A percentile compares a stretch with the other conserved stretches of the same genome.
phyloP scores from a whole-genome alignment of 1,140 invertebrate species.

The Dreissena polymorpha region DNA sequence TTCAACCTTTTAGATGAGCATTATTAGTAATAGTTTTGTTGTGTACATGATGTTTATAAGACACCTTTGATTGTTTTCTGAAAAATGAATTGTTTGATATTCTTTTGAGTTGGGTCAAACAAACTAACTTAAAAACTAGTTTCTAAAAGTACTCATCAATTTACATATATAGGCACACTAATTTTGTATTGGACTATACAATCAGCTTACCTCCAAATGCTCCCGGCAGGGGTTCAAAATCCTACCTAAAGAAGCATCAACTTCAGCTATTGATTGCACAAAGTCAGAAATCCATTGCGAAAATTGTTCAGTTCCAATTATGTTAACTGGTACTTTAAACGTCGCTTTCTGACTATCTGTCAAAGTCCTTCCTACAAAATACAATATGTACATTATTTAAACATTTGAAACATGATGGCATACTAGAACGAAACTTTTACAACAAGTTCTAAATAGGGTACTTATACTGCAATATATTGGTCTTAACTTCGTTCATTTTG shows the following conservation, averaged over 20 bases:
- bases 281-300: not conserved
- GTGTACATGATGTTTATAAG: too few species aligned
- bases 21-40: too few species aligned
- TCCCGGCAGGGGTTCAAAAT: slow-evolving; percentile 27
- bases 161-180: too few species aligned
- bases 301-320: not conserved
- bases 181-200: too few species aligned
- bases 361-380: not conserved
- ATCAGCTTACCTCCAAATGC: slow-evolving; percentile 24
- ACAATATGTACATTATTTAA: not conserved
- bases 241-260: not conserved
- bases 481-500: not conserved
- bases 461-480: not conserved
- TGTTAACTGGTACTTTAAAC: not conserved
- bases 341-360: not conserved
- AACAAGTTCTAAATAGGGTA: not conserved
- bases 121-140: too few species aligned
- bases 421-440: not conserved
- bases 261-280: not conserved
- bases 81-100: too few species aligned
- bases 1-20: too few species aligned
- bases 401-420: not conserved
- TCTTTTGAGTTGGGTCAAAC: too few species aligned
- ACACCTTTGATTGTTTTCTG: too few species aligned
- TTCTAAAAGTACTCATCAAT: too few species aligned